Percentiles rank a stretch among this genome's conserved stretches.
Evolutionary conservation across 2,797 vertebrate genomes (phyloP).

Genomic region (Australoheros facetus): DNA sequence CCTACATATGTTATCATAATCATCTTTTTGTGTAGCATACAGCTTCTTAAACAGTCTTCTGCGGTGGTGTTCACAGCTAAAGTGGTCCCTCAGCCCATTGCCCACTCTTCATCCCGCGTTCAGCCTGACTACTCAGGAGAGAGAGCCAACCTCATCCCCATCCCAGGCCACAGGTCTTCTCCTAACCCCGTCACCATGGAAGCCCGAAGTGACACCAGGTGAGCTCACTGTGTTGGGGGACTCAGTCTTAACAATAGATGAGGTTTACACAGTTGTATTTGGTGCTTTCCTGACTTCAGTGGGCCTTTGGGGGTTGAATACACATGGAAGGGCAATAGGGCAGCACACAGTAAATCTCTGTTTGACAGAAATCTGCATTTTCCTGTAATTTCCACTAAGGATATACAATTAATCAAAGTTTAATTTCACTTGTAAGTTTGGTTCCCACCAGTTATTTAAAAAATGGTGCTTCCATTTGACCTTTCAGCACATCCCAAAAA

Average conservation of each 20-base stretch:
- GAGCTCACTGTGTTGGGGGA: conserved; percentile 1
- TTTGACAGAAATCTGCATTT: neutral
- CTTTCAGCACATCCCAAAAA: neutral
- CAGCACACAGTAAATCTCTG: too few relatives aligned
- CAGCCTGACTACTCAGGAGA: conserved; percentile 93
- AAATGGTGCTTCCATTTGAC: neutral
- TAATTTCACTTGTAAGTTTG: neutral
- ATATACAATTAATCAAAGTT: neutral
- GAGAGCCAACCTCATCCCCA: conserved; percentile 91
- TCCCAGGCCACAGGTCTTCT: conserved; percentile 92
- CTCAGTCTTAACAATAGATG: neutral
- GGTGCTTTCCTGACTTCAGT: neutral
- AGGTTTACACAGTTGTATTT: neutral
- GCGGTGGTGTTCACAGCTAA: conserved; percentile 83
- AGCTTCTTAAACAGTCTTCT: neutral
- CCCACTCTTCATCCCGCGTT: conserved; percentile 93
- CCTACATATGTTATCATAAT: neutral
- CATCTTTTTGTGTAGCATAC: neutral
- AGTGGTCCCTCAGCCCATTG: conserved; percentile 97
- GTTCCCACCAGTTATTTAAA: neutral
- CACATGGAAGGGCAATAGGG: too few relatives aligned
- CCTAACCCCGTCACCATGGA: conserved; percentile 98
- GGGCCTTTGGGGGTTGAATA: neutral
- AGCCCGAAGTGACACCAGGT: conserved; percentile 95
- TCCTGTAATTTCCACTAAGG: neutral